Evolutionary conservation across 2,113 vertebrate species (phyloP).

Genomic region (Tiliqua scincoides): DNA sequence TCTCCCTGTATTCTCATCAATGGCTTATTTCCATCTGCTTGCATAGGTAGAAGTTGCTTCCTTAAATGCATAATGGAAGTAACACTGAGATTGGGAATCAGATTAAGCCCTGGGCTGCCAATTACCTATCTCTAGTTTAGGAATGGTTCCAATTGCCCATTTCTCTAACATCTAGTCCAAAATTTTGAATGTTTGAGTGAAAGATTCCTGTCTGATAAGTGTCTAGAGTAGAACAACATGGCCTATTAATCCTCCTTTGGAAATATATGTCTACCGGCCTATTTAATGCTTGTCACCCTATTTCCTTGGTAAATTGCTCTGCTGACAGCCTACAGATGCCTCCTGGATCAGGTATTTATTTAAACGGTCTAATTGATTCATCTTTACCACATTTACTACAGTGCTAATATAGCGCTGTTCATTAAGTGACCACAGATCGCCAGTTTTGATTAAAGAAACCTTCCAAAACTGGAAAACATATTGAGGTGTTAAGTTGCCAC

Average conservation of each 20-base stretch:
- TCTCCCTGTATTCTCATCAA: too few relatives aligned
- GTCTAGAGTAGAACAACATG: neutral
- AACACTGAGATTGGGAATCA: too few relatives aligned
- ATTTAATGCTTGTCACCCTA: too few relatives aligned
- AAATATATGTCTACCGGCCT: conserved; percentile 21
- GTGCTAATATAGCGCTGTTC: neutral
- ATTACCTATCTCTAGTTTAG: too few relatives aligned
- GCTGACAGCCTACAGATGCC: neutral
- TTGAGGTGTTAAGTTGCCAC: neutral
- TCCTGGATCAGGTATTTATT: neutral
- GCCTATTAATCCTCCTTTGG: neutral
- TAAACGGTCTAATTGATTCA: neutral
- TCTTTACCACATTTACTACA: conserved; percentile 4
- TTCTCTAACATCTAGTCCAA: too few relatives aligned
- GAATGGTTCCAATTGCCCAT: too few relatives aligned
- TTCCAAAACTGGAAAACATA: neutral
- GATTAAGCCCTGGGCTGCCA: too few relatives aligned
- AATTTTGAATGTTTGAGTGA: too few relatives aligned
- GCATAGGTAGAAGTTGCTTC: too few relatives aligned
- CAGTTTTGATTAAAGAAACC: neutral
- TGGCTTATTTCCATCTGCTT: too few relatives aligned
- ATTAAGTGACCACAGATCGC: neutral
- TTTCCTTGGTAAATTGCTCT: conserved; percentile 10
- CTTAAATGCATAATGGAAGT: too few relatives aligned
- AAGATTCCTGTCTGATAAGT: neutral